Base-by-base conservation (phyloP, 1,140 invertebrate genomes). In the Plectrocnemia conspersa region DNA sequence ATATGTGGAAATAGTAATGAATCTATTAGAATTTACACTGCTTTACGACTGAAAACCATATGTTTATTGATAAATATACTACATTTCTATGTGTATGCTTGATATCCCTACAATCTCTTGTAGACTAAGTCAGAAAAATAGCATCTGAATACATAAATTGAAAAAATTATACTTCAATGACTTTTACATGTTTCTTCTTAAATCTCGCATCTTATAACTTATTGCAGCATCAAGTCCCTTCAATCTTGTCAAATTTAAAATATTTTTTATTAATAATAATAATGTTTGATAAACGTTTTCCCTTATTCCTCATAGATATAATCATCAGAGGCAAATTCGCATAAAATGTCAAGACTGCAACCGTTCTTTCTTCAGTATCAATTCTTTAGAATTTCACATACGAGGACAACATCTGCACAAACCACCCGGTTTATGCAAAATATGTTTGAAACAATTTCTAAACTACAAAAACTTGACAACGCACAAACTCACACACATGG, bases 381-480 rank as follows among this genome's bases (percentile, higher is more conserved):
- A 38, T 6, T 7, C 6, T 7, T 16, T 38, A 13, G 35, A 38
- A 38, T 38, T 38, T 38, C 35, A 38, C 35, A 38, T 38, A 15
- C 5, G 35, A 9, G 6, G 5, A 9, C 11, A 7, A 38, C 15
- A 38, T 16, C 18, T 38, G 15, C 6, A 15, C 18, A 38, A 38
- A 38, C 13, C 15, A 7, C 35, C 35, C 35, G 35, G 35, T 7
- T 4, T 38, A 15, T 38, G 35, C 15, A 38, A 38, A 38, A 16
- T 38, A 9, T 38, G 35, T 15, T 38, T 15, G 6, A 38, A 38
- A 38, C 10, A 16, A 38, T 38, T 38, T 16, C 5, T 16, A 5
- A 38, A 16, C 18, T 13, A 13, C 5, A 38, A 38, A 38, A 9
- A 38, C 18, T 38, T 38, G 11, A 5, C 5, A 38, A 5, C 13